These are phyloP conservation scores for Boulengeromyrus knoepffleri DNA, from an alignment of 2,113 vertebrate genomes.

Conservation along the genomic window DNA sequence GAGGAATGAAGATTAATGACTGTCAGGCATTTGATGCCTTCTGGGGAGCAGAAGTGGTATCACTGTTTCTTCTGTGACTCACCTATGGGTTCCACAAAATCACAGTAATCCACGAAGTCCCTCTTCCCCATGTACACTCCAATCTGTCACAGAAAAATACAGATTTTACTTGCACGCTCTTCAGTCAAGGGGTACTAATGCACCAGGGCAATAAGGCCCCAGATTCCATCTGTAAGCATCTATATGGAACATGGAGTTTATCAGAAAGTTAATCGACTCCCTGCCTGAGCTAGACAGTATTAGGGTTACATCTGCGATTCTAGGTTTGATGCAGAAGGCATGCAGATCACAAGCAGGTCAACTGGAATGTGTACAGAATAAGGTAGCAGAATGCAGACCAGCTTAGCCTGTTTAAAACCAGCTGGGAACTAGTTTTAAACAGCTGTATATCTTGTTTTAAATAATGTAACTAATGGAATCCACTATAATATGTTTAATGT, in stretches of 20 bases:
- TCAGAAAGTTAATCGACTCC: background rate
- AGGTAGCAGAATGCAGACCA: background rate
- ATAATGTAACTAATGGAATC: background rate
- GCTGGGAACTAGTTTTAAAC: background rate
- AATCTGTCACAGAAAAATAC: constrained; percentile 55
- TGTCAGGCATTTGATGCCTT: background rate
- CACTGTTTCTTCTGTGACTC: constrained; percentile 40
- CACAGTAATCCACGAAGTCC: constrained; percentile 79
- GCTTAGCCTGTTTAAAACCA: background rate
- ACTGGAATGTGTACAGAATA: background rate
- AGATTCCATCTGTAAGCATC: background rate
- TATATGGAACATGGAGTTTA: background rate
- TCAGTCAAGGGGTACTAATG: background rate
- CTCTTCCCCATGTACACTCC: constrained; percentile 80
- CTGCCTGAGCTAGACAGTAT: background rate
- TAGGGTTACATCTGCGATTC: background rate
- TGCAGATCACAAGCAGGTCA: background rate
- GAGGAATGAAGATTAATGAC: background rate
- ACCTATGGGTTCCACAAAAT: constrained; percentile 81
- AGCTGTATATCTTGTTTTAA: background rate
- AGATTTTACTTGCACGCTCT: background rate
- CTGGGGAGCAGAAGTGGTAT: background rate
- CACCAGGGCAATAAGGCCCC: background rate
- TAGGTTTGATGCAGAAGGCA: background rate
- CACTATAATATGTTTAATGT: background rate